Evolutionary conservation across 2,888 invertebrate genomes (phyloP), one percentile per base, ranked within the genome.

Genomic region (Habroteleia sp.): DNA sequence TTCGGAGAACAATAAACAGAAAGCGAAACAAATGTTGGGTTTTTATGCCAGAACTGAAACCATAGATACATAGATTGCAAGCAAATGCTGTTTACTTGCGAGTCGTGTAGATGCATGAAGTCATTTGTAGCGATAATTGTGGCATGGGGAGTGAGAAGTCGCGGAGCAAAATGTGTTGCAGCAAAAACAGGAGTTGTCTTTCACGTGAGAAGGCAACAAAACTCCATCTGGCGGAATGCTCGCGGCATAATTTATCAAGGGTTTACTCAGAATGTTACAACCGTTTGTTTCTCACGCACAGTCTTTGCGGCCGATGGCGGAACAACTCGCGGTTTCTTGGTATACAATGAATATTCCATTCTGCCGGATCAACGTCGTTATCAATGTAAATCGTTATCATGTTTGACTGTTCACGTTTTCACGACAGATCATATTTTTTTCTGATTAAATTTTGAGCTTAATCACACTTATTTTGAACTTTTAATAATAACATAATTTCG

Each of bases 241-340:
- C 76, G 68, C 71, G 73, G 78, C 77, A 80, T 78, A 80, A 80
- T 80, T 80, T 77, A 80, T 80, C 78, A 77, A 76, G 74, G 69
- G 74, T 71, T 69, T 74, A 71, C 66, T 60, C 66, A 60, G 60
- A 71, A 71, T 17, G 71, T 75, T 60, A 75, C 74, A 71, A 73
- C 73, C 68, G 76, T 66, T 73, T 69, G 71, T 66, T 75, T 75
- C 75, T 71, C 75, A 75, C 75, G 69, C 68, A 65, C 44, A 58
- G 37, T 17, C 54, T 62, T 66, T 68, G 74, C 65, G 63, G 44
- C 63, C 65, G 56, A 44, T 54, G 60, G 52, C 60, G 44, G 48
- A 71, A 52, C 65, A 65, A 58, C 58, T 56, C 65, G 69, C 71
- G 75, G 75, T 75, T 74, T 58, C 74, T 69, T 50, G 7, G 42